Evolutionary conservation across 2,797 vertebrate species (phyloP).

Genomic region (Hoplostethus mediterraneus): DNA sequence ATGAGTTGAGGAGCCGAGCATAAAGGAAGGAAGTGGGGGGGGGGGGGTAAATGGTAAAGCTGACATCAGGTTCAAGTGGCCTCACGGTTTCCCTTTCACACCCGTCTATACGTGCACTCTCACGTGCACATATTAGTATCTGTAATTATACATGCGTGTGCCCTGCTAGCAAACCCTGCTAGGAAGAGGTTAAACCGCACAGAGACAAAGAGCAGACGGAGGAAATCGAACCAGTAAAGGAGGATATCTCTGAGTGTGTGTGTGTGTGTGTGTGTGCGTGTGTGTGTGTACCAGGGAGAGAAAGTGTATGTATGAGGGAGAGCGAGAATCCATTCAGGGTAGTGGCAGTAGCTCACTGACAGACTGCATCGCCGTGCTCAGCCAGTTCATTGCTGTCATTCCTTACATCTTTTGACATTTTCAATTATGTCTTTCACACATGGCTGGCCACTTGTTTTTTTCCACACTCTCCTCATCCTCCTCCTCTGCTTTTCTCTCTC

Average conservation of each 20-base stretch:
- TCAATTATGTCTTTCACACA: slow-evolving; percentile 87
- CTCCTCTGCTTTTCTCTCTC: slow-evolving; percentile 55
- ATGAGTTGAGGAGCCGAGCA: slow-evolving; percentile 32
- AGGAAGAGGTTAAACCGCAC: slow-evolving; percentile 39
- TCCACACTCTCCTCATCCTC: slow-evolving; percentile 61
- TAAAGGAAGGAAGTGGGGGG: slow-evolving; percentile 41
- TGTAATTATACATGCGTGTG: slow-evolving; percentile 21
- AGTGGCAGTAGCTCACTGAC: slow-evolving; percentile 69
- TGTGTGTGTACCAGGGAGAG: neutral
- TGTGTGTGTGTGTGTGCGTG: slow-evolving; percentile 31
- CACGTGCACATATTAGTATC: slow-evolving; percentile 35
- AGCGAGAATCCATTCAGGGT: slow-evolving; percentile 50
- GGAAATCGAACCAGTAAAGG: slow-evolving; percentile 64
- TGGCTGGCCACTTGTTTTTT: slow-evolving; percentile 69
- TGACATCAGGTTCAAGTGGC: slow-evolving; percentile 75
- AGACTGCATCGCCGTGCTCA: slow-evolving; percentile 66
- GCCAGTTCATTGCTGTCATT: slow-evolving; percentile 84
- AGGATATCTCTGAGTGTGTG: slow-evolving; percentile 55
- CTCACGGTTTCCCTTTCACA: slow-evolving; percentile 68
- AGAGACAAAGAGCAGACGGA: slow-evolving; percentile 60
- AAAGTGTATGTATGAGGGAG: slow-evolving; percentile 12
- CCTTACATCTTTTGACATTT: slow-evolving; percentile 88
- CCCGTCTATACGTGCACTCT: slow-evolving; percentile 64
- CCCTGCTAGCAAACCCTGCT: slow-evolving; percentile 37
- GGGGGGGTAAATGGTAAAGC: slow-evolving; percentile 42